These are phyloP conservation scores for Sebastiscus albofasciatus DNA, from an alignment of 2,797 vertebrate species.

Conservation along the genomic window DNA sequence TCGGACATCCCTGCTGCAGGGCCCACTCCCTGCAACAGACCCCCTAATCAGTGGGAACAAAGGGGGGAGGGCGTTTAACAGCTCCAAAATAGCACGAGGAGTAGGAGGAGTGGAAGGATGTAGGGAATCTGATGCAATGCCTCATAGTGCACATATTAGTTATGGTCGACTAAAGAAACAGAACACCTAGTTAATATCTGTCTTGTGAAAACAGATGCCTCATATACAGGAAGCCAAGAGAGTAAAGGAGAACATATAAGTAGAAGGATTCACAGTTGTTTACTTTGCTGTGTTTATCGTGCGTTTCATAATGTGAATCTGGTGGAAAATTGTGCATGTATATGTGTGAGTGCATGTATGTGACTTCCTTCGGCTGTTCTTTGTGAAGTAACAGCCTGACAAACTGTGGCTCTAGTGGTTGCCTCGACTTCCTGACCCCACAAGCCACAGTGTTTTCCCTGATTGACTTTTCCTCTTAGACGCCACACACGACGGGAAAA, in stretches of 20 bases:
- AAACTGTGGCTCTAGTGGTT: constrained; percentile 71
- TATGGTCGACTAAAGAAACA: constrained; percentile 16
- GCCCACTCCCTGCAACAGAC: constrained; percentile 64
- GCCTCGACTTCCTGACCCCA: constrained; percentile 74
- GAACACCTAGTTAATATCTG: constrained; percentile 11
- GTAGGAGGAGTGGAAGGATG: constrained; percentile 78
- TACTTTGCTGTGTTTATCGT: neutral
- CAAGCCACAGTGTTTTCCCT: constrained; percentile 62
- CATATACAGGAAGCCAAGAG: constrained; percentile 5
- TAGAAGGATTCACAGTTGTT: constrained; percentile 14
- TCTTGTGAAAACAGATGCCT: neutral
- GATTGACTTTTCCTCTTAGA: constrained; percentile 70
- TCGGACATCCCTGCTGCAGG: constrained; percentile 75
- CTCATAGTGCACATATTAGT: constrained; percentile 31
- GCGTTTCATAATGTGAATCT: constrained; percentile 10
- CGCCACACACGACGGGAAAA: constrained; percentile 46
- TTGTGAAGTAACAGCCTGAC: constrained; percentile 75
- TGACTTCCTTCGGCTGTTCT: constrained; percentile 70
- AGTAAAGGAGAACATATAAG: neutral
- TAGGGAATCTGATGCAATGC: constrained; percentile 64
- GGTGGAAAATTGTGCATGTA: neutral
- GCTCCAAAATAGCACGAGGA: constrained; percentile 77
- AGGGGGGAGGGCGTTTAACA: constrained; percentile 61
- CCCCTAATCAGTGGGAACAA: constrained; percentile 81
- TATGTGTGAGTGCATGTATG: constrained; percentile 15